These are phyloP conservation scores for Mormyrus hasselquistii DNA, from an alignment of 2,797 vertebrate genomes.

Conservation along the genomic window DNA sequence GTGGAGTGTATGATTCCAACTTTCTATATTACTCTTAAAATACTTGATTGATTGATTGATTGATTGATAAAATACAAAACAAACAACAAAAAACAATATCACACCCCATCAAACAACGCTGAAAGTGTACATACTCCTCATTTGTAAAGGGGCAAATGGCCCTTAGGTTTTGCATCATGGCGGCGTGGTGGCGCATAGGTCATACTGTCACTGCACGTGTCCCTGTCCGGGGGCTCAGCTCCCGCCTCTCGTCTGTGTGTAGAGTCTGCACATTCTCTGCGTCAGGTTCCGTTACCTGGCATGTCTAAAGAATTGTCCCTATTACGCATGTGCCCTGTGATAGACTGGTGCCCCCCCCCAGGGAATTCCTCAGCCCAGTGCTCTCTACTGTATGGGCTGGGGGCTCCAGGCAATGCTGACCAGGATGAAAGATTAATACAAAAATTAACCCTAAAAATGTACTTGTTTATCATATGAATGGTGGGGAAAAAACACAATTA, in stretches of 20 bases:
- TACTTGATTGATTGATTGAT: constrained; percentile 31
- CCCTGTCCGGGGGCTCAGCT: not conserved
- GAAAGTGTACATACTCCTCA: constrained; percentile 55
- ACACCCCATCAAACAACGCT: constrained; percentile 34
- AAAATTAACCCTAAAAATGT: constrained; percentile 37
- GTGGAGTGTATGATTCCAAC: constrained; percentile 59
- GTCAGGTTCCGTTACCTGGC: not conserved
- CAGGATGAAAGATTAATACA: constrained; percentile 13
- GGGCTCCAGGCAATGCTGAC: not conserved
- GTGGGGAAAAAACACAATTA: constrained; percentile 44
- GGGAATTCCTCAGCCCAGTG: not conserved
- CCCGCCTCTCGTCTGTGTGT: not conserved
- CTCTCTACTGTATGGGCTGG: not conserved
- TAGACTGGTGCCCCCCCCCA: not conserved
- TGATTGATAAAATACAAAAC: constrained; percentile 36
- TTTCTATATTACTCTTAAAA: constrained; percentile 46
- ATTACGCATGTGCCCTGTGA: not conserved
- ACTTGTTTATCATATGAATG: constrained; percentile 40
- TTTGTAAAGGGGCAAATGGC: constrained; percentile 41
- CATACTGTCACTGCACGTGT: not conserved
- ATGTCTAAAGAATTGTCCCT: not conserved
- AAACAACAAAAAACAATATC: constrained; percentile 21
- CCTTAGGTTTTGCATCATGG: constrained; percentile 29
- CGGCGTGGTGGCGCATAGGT: not conserved
- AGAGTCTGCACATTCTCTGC: not conserved